A percentile compares a stretch with the other conserved stretches of the same genome.
These are phyloP conservation scores for Acrossocheilus wenchowensis DNA, from an alignment of 2,797 vertebrate genomes.

Conservation along the genomic window DNA sequence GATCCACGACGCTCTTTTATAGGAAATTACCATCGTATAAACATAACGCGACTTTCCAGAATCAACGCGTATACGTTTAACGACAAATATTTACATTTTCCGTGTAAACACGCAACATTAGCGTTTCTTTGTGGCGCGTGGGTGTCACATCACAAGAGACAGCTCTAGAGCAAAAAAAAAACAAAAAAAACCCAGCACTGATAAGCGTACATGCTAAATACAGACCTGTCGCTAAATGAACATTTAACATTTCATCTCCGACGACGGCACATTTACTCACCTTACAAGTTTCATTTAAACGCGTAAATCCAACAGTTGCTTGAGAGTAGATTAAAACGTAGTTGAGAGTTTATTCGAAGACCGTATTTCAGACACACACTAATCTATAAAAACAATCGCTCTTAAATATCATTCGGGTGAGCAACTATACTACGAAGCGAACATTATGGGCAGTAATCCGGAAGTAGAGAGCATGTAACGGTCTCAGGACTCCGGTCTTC, in stretches of 20 bases:
- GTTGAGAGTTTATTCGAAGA: background rate
- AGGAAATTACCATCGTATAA: fast-evolving
- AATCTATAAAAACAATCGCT: background rate
- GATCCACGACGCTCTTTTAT: background rate
- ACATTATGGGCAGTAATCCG: constrained; percentile 29
- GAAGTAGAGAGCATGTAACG: constrained; percentile 41
- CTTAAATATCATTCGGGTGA: background rate
- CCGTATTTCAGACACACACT: background rate
- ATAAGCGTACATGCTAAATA: too few species aligned
- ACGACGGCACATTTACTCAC: constrained; percentile 25
- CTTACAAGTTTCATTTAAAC: constrained; percentile 61
- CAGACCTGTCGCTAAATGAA: background rate
- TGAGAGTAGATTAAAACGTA: background rate
- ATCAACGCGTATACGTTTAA: background rate
- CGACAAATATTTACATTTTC: too few species aligned
- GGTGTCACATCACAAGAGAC: constrained; percentile 17
- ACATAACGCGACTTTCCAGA: too few species aligned
- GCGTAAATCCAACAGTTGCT: constrained; percentile 11
- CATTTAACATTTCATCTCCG: background rate
- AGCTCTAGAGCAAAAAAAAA: too few species aligned
- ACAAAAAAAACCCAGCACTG: background rate
- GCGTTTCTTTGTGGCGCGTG: background rate
- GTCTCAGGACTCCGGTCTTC: background rate
- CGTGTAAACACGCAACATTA: background rate
- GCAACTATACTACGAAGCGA: background rate